phyloP scores from a whole-genome alignment of 1,140 invertebrate species.

The Sarcophaga peregrina region DNA sequence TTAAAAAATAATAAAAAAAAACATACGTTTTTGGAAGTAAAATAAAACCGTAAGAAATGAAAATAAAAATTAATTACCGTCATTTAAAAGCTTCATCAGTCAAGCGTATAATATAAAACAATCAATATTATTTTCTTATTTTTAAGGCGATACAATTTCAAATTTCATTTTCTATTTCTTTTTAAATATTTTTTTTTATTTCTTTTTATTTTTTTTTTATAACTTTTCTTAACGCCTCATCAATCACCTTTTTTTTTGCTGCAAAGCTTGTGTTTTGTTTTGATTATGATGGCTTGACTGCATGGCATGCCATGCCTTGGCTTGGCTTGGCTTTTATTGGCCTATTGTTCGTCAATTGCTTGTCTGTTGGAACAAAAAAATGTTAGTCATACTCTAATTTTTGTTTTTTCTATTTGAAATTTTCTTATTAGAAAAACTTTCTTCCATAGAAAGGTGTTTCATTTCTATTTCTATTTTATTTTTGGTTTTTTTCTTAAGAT shows the following conservation, averaged over 20 bases:
- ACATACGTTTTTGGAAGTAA: no score
- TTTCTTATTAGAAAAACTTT: not conserved
- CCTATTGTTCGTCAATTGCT: no score
- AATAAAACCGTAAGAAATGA: not conserved
- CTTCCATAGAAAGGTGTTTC: not conserved
- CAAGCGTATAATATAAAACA: not conserved
- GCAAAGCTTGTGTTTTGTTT: not conserved
- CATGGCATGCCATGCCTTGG: not conserved
- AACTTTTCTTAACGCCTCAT: conserved; percentile 3
- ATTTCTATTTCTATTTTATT: not conserved
- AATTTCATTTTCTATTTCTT: not conserved
- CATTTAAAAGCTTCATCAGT: not conserved
- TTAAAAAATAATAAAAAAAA: no score
- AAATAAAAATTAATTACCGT: not conserved
- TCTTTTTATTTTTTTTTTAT: not conserved
- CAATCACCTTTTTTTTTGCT: not conserved
- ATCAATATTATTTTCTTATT: conserved; percentile 4
- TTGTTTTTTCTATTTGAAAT: no score
- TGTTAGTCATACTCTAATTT: conserved; percentile 15
- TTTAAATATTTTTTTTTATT: not conserved
- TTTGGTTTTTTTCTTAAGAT: no score
- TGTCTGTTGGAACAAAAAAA: not conserved
- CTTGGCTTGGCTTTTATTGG: not conserved
- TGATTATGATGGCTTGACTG: not conserved
- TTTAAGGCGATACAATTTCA: no score